Conservation (phyloP, 2,888 invertebrate species). For the Clusia tigrina region DNA sequence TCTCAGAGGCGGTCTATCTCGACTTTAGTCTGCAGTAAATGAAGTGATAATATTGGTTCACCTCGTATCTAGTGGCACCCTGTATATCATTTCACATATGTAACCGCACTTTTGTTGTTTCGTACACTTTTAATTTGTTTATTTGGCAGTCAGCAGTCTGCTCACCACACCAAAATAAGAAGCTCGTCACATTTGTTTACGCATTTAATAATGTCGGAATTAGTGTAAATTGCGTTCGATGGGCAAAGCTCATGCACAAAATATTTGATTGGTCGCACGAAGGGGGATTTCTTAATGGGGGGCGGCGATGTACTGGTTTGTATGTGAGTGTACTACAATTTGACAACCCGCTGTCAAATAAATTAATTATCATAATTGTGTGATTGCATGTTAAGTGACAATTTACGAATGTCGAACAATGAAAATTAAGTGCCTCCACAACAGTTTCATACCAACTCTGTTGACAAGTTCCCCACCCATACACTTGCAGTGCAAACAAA, state of each 20-base stretch:
- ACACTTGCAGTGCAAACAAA: too few species aligned
- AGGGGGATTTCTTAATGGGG: not conserved
- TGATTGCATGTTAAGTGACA: not conserved
- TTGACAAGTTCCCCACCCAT: too few species aligned
- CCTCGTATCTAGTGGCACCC: too few species aligned
- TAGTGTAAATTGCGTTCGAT: not conserved
- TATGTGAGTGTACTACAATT: not conserved
- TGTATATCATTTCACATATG: too few species aligned
- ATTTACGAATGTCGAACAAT: not conserved
- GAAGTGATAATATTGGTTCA: too few species aligned
- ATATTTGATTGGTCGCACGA: not conserved
- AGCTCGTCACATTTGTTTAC: slow-evolving; percentile 13
- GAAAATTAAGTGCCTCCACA: not conserved
- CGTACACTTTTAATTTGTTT: slow-evolving; percentile 24
- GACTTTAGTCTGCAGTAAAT: too few species aligned
- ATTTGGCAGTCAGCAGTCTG: slow-evolving; percentile 36
- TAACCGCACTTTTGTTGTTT: too few species aligned
- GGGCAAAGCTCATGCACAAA: too few species aligned
- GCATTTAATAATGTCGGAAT: not conserved
- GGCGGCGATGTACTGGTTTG: too few species aligned
- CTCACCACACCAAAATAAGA: slow-evolving; percentile 27
- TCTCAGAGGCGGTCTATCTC: too few species aligned
- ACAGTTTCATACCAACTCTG: not conserved
- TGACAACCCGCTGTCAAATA: not conserved
- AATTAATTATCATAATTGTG: not conserved